These are phyloP conservation scores for Cyprinodon variegatus DNA, from an alignment of 2,113 vertebrate genomes.

Conservation along the genomic window DNA sequence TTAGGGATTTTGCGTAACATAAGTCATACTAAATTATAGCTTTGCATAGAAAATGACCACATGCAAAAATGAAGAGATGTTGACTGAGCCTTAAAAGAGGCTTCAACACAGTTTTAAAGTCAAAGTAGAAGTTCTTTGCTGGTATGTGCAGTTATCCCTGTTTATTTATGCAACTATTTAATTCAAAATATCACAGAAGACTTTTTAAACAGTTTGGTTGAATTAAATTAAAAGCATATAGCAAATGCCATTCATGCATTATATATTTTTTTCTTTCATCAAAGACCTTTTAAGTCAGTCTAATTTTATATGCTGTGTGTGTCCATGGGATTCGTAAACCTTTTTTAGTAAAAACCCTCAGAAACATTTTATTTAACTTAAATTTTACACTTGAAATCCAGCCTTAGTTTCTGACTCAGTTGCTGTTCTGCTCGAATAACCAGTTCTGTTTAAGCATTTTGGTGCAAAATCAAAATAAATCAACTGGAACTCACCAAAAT, in stretches of 20 bases:
- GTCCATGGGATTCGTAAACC: neutral
- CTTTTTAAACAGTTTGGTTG: neutral
- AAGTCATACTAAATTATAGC: constrained; percentile 9
- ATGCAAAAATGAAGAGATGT: neutral
- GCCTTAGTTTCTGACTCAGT: too few relatives aligned
- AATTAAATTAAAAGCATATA: neutral
- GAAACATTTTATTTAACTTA: neutral
- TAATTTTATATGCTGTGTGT: neutral
- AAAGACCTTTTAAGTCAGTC: neutral
- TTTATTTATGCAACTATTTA: neutral
- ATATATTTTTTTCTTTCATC: neutral
- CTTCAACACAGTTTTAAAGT: neutral
- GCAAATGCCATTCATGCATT: neutral
- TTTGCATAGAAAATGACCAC: constrained; percentile 18
- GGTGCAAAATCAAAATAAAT: neutral
- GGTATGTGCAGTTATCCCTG: neutral
- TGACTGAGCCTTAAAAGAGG: neutral
- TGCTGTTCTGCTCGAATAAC: neutral
- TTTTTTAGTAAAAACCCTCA: neutral
- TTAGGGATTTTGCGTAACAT: constrained; percentile 10
- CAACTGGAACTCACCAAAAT: constrained; percentile 57
- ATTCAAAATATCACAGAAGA: neutral
- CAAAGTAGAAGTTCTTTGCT: neutral
- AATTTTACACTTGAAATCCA: neutral
- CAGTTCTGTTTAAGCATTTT: neutral